Evolutionary conservation across 2,888 invertebrate genomes (phyloP).

Genomic region (Pocota personata): DNA sequence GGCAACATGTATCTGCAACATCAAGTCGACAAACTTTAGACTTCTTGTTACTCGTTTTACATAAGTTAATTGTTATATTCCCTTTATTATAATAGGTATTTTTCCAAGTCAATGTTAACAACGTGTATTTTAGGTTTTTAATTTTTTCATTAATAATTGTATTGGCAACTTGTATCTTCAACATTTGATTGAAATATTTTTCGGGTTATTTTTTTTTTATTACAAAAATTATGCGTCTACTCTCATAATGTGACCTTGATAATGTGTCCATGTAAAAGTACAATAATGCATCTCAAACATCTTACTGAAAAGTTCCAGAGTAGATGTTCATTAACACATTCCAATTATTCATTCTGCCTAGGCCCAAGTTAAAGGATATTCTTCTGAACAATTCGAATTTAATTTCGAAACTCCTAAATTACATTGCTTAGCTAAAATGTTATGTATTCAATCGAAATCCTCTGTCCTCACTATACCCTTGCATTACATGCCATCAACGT

Average conservation of each 20-base stretch:
- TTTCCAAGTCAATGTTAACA: too few relatives aligned
- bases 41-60: not conserved
- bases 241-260: too few relatives aligned
- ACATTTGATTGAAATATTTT: not conserved
- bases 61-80: too few relatives aligned
- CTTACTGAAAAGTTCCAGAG: not conserved
- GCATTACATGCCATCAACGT: constrained; percentile 49
- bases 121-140: too few relatives aligned
- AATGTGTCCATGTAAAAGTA: too few relatives aligned
- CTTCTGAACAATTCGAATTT: constrained; percentile 2
- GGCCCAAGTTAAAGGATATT: not conserved
- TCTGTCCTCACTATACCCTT: not conserved
- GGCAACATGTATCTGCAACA: constrained; percentile 7
- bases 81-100: too few relatives aligned
- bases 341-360: not conserved
- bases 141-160: too few relatives aligned
- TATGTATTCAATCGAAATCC: constrained; percentile 22
- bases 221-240: too few relatives aligned
- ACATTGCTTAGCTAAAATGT: constrained; percentile 24
- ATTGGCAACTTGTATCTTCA: not conserved
- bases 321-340: not conserved
- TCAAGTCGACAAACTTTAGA: not conserved
- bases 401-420: constrained; percentile 25
- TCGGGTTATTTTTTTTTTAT: too few relatives aligned
- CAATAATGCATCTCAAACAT: not conserved